Conservation (phyloP, 2,113 vertebrate species). For the Cebidichthys violaceus region DNA sequence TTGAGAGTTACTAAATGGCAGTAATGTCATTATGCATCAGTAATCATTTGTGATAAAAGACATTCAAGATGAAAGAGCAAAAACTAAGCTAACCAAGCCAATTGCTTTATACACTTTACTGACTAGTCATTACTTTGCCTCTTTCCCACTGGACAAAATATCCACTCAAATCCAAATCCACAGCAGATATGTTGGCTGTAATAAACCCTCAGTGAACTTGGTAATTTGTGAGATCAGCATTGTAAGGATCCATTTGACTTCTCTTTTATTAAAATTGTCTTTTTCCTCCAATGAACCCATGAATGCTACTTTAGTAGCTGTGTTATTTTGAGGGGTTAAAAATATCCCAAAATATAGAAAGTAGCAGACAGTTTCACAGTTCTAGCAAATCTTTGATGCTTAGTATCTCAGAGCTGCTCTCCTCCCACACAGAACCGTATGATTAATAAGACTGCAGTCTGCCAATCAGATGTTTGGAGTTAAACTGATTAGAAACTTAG, state of each 20-base stretch:
- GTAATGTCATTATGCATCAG: neutral
- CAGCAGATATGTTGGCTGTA: neutral
- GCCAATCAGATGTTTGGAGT: conserved; percentile 36
- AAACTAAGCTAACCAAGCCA: neutral
- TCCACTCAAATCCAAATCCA: neutral
- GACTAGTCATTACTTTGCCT: neutral
- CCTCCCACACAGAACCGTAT: conserved; percentile 44
- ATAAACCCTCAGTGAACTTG: neutral
- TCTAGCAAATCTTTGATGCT: conserved; percentile 38
- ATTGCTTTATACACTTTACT: neutral
- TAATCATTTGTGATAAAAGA: neutral
- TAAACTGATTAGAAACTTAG: conserved; percentile 38
- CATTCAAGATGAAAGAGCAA: neutral
- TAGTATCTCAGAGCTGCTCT: conserved; percentile 9
- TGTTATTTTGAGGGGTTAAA: conserved; percentile 27
- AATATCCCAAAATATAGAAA: conserved; percentile 20
- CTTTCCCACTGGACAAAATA: neutral
- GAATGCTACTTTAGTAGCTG: conserved; percentile 9
- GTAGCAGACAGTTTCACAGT: conserved; percentile 7
- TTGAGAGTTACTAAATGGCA: neutral
- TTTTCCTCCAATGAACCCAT: neutral
- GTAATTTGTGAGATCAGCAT: neutral
- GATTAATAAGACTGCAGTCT: conserved; percentile 40
- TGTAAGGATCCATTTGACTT: neutral
- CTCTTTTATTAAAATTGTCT: conserved; percentile 15